Evolutionary conservation across 2,113 vertebrate genomes (phyloP).

Genomic region (Haemorhous mexicanus): DNA sequence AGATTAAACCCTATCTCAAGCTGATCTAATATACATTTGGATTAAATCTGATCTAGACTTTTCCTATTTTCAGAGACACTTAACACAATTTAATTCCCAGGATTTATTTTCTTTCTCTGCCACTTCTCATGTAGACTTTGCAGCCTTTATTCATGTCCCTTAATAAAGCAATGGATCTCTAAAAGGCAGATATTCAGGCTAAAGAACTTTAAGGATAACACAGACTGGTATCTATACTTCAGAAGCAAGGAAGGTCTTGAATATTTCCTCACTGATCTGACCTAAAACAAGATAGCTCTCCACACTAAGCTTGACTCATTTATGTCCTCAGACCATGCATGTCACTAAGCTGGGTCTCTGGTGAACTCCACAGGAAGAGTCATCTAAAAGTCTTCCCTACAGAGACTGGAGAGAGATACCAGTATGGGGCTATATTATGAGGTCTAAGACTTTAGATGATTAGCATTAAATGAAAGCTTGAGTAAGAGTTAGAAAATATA

Average conservation of each 20-base stretch:
- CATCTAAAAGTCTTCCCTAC: not conserved
- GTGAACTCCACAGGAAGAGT: not conserved
- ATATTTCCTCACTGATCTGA: not conserved
- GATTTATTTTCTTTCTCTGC: not conserved
- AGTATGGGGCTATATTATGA: not conserved
- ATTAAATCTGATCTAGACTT: not conserved
- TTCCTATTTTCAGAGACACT: not conserved
- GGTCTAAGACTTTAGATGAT: not conserved
- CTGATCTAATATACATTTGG: not conserved
- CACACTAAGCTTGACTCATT: not conserved
- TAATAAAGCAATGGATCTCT: not conserved
- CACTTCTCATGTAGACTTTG: not conserved
- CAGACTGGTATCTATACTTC: fast-evolving
- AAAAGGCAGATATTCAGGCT: not conserved
- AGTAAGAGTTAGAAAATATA: not conserved
- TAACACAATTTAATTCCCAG: not conserved
- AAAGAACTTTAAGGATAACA: not conserved
- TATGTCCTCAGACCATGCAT: not conserved
- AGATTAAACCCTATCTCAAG: not conserved
- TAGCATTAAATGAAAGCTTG: not conserved
- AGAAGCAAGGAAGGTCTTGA: not conserved
- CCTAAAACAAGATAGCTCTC: not conserved
- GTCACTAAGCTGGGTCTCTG: not conserved
- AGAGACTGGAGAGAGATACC: not conserved
- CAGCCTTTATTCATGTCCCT: not conserved